Evolutionary conservation across 2,113 vertebrate genomes (phyloP).

Genomic region (Podarcis raffonei): DNA sequence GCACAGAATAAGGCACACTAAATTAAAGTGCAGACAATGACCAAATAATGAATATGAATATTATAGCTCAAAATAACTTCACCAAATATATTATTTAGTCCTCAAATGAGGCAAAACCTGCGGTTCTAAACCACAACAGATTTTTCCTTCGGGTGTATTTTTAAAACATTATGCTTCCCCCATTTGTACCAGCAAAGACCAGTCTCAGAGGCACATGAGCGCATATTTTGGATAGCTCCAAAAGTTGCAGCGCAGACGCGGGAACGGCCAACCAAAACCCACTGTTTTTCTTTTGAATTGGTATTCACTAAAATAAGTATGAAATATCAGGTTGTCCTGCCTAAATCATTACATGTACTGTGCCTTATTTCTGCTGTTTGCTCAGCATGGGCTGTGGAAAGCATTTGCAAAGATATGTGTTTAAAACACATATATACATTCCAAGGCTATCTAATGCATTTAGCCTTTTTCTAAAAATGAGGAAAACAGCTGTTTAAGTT

Average conservation of each 20-base stretch:
- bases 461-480: neutral
- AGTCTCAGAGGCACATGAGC: neutral
- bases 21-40: constrained; percentile 35
- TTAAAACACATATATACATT: neutral
- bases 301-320: neutral
- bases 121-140: constrained; percentile 3
- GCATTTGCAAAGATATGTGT: neutral
- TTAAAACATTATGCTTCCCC: constrained; percentile 33
- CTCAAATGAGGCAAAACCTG: constrained; percentile 43
- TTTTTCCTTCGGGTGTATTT: constrained; percentile 22
- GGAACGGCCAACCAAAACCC: neutral
- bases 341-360: neutral
- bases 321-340: neutral
- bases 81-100: constrained; percentile 35
- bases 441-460: neutral
- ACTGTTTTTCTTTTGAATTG: neutral
- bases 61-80: constrained; percentile 41
- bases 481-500: neutral
- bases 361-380: constrained; percentile 16
- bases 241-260: neutral
- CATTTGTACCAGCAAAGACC: neutral
- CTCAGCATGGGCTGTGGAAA: neutral
- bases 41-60: constrained; percentile 9
- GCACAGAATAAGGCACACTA: neutral
- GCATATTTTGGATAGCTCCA: neutral